These are phyloP conservation scores for pig (Sus scrofa) DNA, from an alignment of 2,113 vertebrate genomes.

Conservation along the genomic window DNA sequence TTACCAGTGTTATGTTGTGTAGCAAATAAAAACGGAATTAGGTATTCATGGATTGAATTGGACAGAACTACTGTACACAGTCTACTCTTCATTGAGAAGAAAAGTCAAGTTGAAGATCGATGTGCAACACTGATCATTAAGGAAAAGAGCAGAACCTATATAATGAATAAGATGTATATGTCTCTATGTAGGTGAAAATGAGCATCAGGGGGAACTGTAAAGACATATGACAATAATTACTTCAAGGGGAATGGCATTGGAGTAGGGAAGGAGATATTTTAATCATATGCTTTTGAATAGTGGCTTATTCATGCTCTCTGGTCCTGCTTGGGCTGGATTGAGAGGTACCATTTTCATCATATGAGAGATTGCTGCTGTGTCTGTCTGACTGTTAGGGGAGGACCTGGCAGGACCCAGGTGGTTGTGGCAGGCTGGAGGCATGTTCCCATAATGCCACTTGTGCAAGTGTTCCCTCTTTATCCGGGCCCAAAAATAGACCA, in stretches of 20 bases:
- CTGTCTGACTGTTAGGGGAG: background rate
- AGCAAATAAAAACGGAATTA: background rate
- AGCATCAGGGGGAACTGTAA: background rate
- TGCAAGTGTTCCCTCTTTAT: background rate
- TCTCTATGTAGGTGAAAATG: background rate
- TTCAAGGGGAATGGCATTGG: background rate
- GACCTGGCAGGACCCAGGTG: background rate
- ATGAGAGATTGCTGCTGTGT: background rate
- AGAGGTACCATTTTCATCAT: background rate
- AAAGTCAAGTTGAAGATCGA: background rate
- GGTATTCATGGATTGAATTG: background rate
- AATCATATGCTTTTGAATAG: background rate
- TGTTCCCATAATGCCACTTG: background rate
- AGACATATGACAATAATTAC: background rate
- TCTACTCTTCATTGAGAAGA: background rate
- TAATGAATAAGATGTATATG: background rate
- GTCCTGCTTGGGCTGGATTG: background rate
- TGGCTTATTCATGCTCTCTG: background rate
- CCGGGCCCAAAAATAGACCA: background rate
- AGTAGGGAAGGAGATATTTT: background rate
- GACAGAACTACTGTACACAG: background rate
- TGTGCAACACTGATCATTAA: background rate
- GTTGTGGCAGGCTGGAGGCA: background rate
- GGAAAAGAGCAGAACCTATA: background rate
- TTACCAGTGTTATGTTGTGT: background rate